A percentile compares a stretch with the other conserved stretches of the same genome.
phyloP scores from a whole-genome alignment of 2,113 vertebrate species.

The Ovis aries region DNA sequence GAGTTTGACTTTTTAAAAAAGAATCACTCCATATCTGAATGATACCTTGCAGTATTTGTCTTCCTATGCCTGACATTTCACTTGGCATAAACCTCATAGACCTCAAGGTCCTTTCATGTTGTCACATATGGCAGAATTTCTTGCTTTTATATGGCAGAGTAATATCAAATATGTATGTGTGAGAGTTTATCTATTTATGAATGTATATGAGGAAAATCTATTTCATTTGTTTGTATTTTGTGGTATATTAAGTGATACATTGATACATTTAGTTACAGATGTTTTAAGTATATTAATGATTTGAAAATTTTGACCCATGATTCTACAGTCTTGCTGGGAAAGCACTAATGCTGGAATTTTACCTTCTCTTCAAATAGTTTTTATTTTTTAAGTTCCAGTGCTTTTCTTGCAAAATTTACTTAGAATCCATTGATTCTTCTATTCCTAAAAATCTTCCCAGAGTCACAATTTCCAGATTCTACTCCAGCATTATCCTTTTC shows the following conservation, averaged over 20 bases:
- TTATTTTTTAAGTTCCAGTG: slow-evolving; percentile 67
- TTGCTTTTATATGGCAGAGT: background rate
- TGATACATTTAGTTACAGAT: background rate
- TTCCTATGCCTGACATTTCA: background rate
- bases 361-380: slow-evolving; percentile 20
- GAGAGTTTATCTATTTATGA: background rate
- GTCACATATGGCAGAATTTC: background rate
- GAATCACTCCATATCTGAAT: background rate
- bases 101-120: background rate
- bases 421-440: slow-evolving; percentile 44
- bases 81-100: background rate
- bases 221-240: background rate
- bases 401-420: slow-evolving; percentile 57
- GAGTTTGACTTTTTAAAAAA: background rate
- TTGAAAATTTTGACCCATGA: background rate
- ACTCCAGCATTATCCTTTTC: slow-evolving; percentile 62
- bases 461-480: slow-evolving; percentile 51
- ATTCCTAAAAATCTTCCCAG: slow-evolving; percentile 66
- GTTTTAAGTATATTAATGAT: background rate
- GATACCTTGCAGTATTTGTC: background rate
- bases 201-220: background rate
- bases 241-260: background rate
- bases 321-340: background rate
- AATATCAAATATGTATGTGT: background rate
- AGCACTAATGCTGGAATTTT: slow-evolving; percentile 25